A percentile compares a stretch with the other conserved stretches of the same genome.
These are phyloP conservation scores for Onthophagus sagittarius DNA, from an alignment of 2,888 invertebrate genomes.

Conservation along the genomic window DNA sequence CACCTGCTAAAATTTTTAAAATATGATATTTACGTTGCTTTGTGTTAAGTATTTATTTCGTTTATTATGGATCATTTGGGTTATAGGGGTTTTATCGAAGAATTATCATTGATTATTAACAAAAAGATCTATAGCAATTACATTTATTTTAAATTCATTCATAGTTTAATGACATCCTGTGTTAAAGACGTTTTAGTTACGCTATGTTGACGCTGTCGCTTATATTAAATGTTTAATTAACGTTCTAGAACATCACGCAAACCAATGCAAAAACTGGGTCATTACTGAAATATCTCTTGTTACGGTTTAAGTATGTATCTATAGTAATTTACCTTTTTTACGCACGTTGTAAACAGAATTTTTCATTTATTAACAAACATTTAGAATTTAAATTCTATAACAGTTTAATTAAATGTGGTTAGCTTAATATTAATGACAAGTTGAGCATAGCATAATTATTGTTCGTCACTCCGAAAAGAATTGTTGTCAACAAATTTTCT, in stretches of 20 bases:
- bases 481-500: too few species aligned
- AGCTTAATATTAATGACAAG: too few species aligned
- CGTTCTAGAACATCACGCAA: not conserved
- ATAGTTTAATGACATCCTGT: not conserved
- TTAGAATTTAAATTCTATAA: too few species aligned
- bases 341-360: too few species aligned
- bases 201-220: not conserved
- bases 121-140: not conserved
- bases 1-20: not conserved
- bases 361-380: too few species aligned
- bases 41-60: not conserved
- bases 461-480: too few species aligned
- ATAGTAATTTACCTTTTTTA: too few species aligned
- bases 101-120: not conserved
- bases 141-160: not conserved
- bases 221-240: not conserved
- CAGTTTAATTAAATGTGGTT: too few species aligned
- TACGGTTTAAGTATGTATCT: not conserved
- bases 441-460: too few species aligned
- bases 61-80: not conserved
- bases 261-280: not conserved
- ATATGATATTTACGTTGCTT: not conserved
- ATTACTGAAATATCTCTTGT: not conserved
- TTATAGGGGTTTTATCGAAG: not conserved
- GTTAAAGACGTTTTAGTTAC: not conserved